Percentiles rank a stretch among this genome's conserved stretches.
phyloP scores from a whole-genome alignment of 2,113 vertebrate genomes.

The Orthonyx spaldingii region DNA sequence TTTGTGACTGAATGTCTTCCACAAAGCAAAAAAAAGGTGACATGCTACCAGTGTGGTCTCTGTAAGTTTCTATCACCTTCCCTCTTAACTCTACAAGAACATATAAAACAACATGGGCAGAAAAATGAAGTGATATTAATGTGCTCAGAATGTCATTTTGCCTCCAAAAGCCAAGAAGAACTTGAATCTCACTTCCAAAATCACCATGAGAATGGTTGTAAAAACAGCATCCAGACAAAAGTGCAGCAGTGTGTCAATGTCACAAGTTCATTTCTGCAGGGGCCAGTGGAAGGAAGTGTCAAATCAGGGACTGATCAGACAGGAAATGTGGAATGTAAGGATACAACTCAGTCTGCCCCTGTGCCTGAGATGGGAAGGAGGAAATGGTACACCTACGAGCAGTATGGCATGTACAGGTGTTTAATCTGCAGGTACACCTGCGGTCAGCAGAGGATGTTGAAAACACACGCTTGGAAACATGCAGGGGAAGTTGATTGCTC shows the following conservation, averaged over 20 bases:
- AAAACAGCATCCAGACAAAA: neutral
- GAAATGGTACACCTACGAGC: conserved; percentile 92
- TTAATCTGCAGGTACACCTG: conserved; percentile 98
- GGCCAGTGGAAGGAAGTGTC: conserved; percentile 5
- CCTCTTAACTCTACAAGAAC: conserved; percentile 82
- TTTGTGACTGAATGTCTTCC: conserved; percentile 44
- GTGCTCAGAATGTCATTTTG: conserved; percentile 89
- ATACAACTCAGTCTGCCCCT: neutral
- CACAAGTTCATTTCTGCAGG: neutral
- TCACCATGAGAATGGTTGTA: conserved; percentile 70
- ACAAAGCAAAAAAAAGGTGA: conserved; percentile 72
- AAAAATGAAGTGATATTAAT: conserved; percentile 89
- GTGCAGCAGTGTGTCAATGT: neutral
- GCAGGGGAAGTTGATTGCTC: conserved; percentile 94
- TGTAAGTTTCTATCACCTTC: conserved; percentile 87
- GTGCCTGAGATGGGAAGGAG: conserved; percentile 64
- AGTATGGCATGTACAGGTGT: conserved; percentile 92
- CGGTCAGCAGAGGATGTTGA: conserved; percentile 94
- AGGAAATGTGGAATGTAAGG: conserved; percentile 26
- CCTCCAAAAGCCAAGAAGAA: conserved; percentile 84
- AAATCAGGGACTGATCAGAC: conserved; percentile 25
- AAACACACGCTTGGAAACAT: conserved; percentile 97
- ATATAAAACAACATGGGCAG: conserved; percentile 88
- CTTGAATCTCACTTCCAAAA: conserved; percentile 86
- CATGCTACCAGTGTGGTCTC: conserved; percentile 91